Conservation (phyloP, 2,888 invertebrate species). For the Drosophila robusta region DNA sequence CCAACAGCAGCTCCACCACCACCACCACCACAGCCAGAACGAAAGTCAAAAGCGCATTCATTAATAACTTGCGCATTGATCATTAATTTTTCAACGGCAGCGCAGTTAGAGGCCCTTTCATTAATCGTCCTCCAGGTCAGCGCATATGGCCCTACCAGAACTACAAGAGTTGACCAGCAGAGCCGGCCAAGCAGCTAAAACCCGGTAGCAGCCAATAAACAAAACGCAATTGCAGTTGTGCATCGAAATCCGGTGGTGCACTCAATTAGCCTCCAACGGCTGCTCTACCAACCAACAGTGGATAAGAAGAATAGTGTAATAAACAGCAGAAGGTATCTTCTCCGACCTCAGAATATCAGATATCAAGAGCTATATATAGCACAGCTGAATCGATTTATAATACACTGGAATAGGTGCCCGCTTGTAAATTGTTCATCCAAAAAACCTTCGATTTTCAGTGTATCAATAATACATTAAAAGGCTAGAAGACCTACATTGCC, state of each 20-base stretch:
- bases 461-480: no score
- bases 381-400: no score
- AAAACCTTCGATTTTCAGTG: no score
- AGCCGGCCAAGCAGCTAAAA: conserved; percentile 26
- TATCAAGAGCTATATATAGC: no score
- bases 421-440: no score
- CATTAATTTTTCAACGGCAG: conserved; percentile 77
- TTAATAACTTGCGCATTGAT: conserved; percentile 75
- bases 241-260: conserved; percentile 8
- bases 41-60: conserved; percentile 53
- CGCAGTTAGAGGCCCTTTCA: conserved; percentile 60
- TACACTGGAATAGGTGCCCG: no score
- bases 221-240: conserved; percentile 61
- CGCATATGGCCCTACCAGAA: conserved; percentile 3
- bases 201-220: conserved; percentile 64
- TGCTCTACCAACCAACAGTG: background rate
- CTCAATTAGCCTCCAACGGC: conserved; percentile 42
- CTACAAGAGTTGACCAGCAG: conserved; percentile 17
- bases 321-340: no score
- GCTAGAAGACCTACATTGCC: no score
- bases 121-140: conserved; percentile 60
- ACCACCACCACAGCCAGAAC: conserved; percentile 2
- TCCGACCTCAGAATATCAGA: no score
- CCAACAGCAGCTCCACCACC: conserved; percentile 17
- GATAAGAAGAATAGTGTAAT: background rate